Evolutionary conservation across 2,113 vertebrate species (phyloP).

Genomic region (Rhinogobius similis): DNA sequence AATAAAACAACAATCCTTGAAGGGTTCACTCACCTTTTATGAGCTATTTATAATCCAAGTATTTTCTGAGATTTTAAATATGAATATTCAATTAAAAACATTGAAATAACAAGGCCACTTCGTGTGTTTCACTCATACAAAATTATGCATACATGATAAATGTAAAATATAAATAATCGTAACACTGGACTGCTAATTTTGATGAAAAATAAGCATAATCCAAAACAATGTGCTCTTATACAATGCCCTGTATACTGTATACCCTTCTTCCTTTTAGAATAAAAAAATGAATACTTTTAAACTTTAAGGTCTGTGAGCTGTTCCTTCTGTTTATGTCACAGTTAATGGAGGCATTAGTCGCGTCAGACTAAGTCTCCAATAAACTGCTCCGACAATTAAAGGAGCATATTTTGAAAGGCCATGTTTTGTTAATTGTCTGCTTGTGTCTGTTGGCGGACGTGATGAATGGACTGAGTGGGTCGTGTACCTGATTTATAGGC

Average conservation of each 20-base stretch:
- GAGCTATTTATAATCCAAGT: neutral
- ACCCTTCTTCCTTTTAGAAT: neutral
- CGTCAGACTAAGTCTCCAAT: conserved; percentile 52
- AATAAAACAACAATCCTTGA: neutral
- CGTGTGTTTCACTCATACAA: no score
- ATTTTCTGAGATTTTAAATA: neutral
- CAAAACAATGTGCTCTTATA: no score
- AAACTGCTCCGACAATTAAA: conserved; percentile 67
- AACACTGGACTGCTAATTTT: no score
- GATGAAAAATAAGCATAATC: no score
- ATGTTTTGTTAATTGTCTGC: conserved; percentile 63
- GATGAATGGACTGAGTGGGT: conserved; percentile 57
- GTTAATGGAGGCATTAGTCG: conserved; percentile 54
- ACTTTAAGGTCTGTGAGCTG: neutral
- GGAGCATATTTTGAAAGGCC: conserved; percentile 54
- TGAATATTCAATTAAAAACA: neutral
- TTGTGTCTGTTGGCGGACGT: conserved; percentile 55
- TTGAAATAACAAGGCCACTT: neutral
- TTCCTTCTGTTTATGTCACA: no score
- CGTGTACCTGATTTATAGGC: conserved; percentile 62
- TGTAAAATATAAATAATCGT: no score
- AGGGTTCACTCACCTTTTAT: neutral
- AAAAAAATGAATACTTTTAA: neutral
- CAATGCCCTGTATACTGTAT: neutral
- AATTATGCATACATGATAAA: no score